phyloP scores from a whole-genome alignment of 2,888 invertebrate species.

The Drosophila nigricruria region DNA sequence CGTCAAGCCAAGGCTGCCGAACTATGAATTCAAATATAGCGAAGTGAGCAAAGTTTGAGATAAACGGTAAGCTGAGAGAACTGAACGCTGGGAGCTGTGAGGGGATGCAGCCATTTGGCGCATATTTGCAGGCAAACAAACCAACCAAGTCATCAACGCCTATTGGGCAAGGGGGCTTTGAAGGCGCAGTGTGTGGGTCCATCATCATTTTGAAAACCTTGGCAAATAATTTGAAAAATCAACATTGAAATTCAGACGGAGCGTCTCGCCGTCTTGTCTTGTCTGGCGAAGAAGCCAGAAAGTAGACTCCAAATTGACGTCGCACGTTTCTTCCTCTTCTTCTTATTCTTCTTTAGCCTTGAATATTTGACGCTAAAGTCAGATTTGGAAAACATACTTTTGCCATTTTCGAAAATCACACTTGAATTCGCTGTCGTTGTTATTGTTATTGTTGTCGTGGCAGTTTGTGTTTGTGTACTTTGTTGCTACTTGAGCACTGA shows the following conservation, averaged over 20 bases:
- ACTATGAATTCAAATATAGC: slow-evolving; percentile 66
- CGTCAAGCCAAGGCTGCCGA: slow-evolving; percentile 46
- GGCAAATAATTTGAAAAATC: slow-evolving; percentile 82
- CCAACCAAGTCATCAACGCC: slow-evolving; percentile 65
- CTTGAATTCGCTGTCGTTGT: slow-evolving; percentile 49
- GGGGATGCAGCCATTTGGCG: slow-evolving; percentile 22
- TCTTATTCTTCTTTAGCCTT: slow-evolving; percentile 55
- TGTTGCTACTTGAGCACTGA: slow-evolving; percentile 73
- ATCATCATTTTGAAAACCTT: slow-evolving; percentile 74
- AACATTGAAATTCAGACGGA: slow-evolving; percentile 67
- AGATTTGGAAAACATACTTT: slow-evolving; percentile 81
- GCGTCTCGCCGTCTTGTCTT: slow-evolving; percentile 30
- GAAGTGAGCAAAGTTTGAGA: slow-evolving; percentile 66
- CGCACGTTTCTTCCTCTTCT: slow-evolving; percentile 12
- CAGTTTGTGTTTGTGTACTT: slow-evolving; percentile 62
- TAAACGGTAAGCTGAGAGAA: slow-evolving; percentile 54
- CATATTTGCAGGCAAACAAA: slow-evolving; percentile 57
- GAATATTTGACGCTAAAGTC: slow-evolving; percentile 68
- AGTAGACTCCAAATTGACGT: slow-evolving; percentile 53
- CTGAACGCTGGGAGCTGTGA: no score
- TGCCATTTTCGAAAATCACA: slow-evolving; percentile 82
- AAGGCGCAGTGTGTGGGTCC: slow-evolving; percentile 10
- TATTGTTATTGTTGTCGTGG: slow-evolving; percentile 42
- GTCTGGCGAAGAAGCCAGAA: slow-evolving; percentile 55
- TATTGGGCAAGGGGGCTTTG: slow-evolving; percentile 6